Percentiles rank a stretch among this genome's conserved stretches.
Evolutionary conservation across 2,888 invertebrate species (phyloP).

Genomic region (Diabrotica balteata): DNA sequence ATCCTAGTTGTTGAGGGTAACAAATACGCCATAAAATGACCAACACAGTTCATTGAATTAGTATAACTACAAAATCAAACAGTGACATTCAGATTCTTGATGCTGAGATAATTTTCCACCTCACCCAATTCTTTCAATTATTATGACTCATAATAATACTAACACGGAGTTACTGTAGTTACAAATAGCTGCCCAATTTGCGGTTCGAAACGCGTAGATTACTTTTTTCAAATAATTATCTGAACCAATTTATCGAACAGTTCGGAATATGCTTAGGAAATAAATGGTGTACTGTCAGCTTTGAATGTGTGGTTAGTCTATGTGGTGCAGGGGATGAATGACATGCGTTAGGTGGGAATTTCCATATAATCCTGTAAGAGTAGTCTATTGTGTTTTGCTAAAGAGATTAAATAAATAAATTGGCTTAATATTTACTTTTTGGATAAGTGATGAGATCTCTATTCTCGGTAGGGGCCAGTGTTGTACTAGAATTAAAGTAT

Average conservation of each 20-base stretch:
- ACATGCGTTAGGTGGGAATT: constrained; percentile 36
- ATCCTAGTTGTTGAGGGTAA: background rate
- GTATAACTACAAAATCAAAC: constrained; percentile 10
- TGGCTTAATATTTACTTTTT: constrained; percentile 52
- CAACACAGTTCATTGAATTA: constrained; percentile 7
- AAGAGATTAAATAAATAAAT: constrained; percentile 51
- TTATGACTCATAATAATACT: background rate
- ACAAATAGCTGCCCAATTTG: background rate
- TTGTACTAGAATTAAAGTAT: background rate
- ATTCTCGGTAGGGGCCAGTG: constrained; percentile 5
- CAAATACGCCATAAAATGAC: constrained; percentile 6
- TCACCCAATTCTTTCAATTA: background rate
- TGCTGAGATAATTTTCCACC: background rate
- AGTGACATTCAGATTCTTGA: background rate
- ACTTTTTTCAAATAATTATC: background rate
- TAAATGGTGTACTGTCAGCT: background rate
- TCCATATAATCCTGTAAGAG: constrained; percentile 52
- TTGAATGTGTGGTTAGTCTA: background rate
- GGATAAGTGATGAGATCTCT: constrained; percentile 45
- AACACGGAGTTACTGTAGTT: too few relatives aligned
- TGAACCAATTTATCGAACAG: background rate
- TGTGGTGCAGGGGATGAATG: background rate
- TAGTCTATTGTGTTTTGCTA: constrained; percentile 41
- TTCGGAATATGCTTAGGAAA: background rate
- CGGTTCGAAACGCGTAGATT: background rate